Evolutionary conservation across 2,113 vertebrate genomes (phyloP).

Genomic region (Pomatostomus ruficeps): DNA sequence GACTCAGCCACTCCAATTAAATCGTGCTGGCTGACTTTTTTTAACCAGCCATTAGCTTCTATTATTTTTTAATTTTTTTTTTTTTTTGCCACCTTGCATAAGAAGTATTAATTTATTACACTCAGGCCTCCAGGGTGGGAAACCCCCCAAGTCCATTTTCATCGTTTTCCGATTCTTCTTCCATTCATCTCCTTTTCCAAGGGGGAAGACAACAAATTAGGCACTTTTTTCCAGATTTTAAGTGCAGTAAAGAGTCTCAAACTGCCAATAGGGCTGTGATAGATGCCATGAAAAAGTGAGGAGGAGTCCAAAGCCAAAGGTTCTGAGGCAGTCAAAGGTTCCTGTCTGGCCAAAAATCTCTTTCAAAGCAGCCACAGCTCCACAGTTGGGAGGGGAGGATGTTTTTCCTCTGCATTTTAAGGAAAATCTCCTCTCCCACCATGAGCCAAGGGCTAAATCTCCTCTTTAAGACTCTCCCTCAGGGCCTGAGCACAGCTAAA

Average conservation of each 20-base stretch:
- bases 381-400: neutral
- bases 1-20: slow-evolving; percentile 32
- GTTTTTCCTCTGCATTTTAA: neutral
- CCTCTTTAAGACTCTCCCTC: neutral
- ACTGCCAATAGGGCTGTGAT: neutral
- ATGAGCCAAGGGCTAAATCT: neutral
- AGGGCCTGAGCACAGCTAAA: neutral
- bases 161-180: neutral
- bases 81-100: neutral
- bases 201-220: neutral
- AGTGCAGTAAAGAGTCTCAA: neutral
- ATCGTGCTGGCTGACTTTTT: slow-evolving; percentile 5
- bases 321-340: neutral
- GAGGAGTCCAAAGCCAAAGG: neutral
- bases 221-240: neutral
- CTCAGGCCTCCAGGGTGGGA: neutral
- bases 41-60: neutral
- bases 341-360: neutral
- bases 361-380: neutral
- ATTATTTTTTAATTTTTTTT: neutral
- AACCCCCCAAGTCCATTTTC: neutral
- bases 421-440: neutral
- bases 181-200: neutral
- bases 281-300: neutral
- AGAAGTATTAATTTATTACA: neutral